These are phyloP conservation scores for Halcyon leucocephala DNA, from an alignment of 2,797 vertebrate species.

Conservation along the genomic window DNA sequence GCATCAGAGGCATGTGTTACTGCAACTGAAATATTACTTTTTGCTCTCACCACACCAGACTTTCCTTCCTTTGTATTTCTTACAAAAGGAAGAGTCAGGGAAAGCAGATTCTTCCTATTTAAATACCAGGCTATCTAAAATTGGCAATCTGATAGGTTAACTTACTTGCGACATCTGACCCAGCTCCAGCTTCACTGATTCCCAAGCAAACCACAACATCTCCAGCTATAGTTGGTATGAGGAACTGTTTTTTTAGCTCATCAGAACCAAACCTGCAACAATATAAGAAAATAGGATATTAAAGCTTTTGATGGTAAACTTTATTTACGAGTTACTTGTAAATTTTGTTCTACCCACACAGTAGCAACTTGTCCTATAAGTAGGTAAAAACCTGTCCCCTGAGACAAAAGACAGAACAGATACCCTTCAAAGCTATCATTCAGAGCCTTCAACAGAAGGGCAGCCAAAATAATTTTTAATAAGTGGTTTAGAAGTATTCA, in stretches of 20 bases:
- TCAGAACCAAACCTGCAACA: slow-evolving; percentile 84
- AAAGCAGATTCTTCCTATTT: background rate
- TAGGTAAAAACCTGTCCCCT: background rate
- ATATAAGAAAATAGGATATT: background rate
- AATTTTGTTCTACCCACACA: background rate
- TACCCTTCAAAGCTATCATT: background rate
- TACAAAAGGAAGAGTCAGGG: background rate
- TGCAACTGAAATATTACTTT: background rate
- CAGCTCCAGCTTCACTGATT: slow-evolving; percentile 85
- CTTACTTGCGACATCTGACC: slow-evolving; percentile 90
- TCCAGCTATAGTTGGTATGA: slow-evolving; percentile 83
- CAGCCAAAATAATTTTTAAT: background rate
- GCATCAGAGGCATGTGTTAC: background rate
- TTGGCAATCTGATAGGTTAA: background rate
- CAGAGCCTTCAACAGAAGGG: background rate
- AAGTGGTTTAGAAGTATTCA: background rate
- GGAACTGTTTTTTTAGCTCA: slow-evolving; percentile 86
- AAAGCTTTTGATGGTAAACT: background rate
- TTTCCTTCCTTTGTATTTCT: background rate
- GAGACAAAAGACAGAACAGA: background rate
- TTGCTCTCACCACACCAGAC: background rate
- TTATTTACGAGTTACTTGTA: background rate
- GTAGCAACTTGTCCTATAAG: background rate
- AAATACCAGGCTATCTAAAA: background rate
- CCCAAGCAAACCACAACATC: slow-evolving; percentile 88